phyloP scores from a whole-genome alignment of 2,797 vertebrate genomes.

The Masticophis lateralis region DNA sequence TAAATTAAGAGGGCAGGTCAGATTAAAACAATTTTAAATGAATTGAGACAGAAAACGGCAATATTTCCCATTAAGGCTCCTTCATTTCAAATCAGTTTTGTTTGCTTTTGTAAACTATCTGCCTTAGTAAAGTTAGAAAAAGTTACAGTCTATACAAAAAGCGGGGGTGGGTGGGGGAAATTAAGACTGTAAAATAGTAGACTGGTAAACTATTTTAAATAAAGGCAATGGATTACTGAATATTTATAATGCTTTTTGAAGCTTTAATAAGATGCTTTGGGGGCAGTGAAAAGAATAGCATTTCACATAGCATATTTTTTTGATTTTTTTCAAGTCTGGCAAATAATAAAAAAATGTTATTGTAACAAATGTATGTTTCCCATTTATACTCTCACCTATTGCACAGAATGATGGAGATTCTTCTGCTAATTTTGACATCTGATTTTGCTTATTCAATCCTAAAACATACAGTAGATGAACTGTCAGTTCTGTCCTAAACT shows the following conservation, averaged over 20 bases:
- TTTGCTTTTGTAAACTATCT: background rate
- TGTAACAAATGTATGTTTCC: background rate
- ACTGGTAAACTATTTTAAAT: background rate
- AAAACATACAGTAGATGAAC: background rate
- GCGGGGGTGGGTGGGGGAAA: too few relatives aligned
- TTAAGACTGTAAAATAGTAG: background rate
- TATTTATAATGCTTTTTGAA: constrained; percentile 5
- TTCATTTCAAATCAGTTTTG: background rate
- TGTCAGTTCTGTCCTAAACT: too few relatives aligned
- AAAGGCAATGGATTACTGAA: constrained; percentile 10
- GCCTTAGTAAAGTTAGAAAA: background rate
- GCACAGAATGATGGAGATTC: constrained; percentile 2
- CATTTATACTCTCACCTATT: background rate
- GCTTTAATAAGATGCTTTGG: background rate
- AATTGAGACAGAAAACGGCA: background rate
- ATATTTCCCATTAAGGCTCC: background rate
- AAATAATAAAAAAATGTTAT: constrained; percentile 1
- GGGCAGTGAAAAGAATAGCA: constrained; percentile 22
- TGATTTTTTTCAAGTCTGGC: background rate
- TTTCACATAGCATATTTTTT: background rate
- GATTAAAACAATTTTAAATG: background rate
- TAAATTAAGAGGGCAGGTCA: background rate
- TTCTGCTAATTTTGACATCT: constrained; percentile 36
- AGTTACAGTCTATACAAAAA: background rate
- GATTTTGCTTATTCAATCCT: constrained; percentile 20